Evolutionary conservation across 2,797 vertebrate genomes (phyloP).

Genomic region (Malacoctenus gilli): DNA sequence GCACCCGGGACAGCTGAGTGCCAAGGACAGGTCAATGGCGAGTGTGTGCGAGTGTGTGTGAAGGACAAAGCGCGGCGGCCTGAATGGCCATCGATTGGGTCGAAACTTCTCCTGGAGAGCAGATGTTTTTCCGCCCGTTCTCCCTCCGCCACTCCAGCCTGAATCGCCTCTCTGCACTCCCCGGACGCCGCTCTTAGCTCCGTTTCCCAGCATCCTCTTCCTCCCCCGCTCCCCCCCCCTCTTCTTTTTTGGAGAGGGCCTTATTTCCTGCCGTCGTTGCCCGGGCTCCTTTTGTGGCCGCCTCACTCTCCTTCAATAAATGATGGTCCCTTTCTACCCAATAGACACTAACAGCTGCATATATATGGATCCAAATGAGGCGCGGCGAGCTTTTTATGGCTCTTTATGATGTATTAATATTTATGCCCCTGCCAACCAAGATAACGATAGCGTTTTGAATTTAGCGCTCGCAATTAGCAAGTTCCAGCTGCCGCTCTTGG

Average conservation of each 20-base stretch:
- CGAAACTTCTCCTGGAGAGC: slow-evolving; percentile 34
- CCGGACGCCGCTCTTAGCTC: slow-evolving; percentile 6
- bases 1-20: slow-evolving; percentile 44
- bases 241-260: slow-evolving; percentile 35
- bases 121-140: slow-evolving; percentile 29
- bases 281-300: slow-evolving; percentile 16
- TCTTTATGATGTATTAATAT: slow-evolving; percentile 79
- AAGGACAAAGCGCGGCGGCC: neutral
- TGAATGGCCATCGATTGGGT: slow-evolving; percentile 2
- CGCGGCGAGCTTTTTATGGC: slow-evolving; percentile 50
- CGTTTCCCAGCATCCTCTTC: slow-evolving; percentile 35
- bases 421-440: slow-evolving; percentile 64
- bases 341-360: slow-evolving; percentile 69
- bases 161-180: slow-evolving; percentile 17
- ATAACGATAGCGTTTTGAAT: slow-evolving; percentile 68
- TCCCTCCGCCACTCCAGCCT: slow-evolving; percentile 11
- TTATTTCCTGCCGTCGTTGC: slow-evolving; percentile 57
- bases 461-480: slow-evolving; percentile 72
- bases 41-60: neutral
- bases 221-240: slow-evolving; percentile 13
- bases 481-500: slow-evolving; percentile 64
- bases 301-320: slow-evolving; percentile 40
- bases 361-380: slow-evolving; percentile 73
- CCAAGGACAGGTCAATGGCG: slow-evolving; percentile 67
- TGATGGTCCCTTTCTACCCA: slow-evolving; percentile 28